phyloP scores from a whole-genome alignment of 2,888 invertebrate genomes.

The Rutpela maculata region DNA sequence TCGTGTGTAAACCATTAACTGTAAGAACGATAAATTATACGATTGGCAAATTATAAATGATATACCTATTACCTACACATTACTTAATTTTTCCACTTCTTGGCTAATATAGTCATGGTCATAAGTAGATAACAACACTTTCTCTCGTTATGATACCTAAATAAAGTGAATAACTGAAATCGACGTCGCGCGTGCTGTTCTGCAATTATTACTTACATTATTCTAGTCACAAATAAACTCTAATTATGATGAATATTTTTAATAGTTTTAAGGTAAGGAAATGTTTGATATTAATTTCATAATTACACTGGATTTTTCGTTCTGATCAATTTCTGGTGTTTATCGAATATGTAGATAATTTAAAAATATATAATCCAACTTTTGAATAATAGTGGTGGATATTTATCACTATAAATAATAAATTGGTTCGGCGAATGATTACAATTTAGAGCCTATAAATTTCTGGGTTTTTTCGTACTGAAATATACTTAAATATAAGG shows the following conservation, averaged over 20 bases:
- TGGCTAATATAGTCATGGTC: slow-evolving; percentile 39
- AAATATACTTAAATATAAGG: too few species aligned
- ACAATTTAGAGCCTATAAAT: too few species aligned
- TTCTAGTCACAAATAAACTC: slow-evolving; percentile 10
- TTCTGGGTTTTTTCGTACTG: too few species aligned
- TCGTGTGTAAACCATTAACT: neutral
- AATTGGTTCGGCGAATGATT: too few species aligned
- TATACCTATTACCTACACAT: slow-evolving; percentile 29
- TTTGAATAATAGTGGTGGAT: too few species aligned
- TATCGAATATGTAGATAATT: too few species aligned
- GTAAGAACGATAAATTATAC: too few species aligned
- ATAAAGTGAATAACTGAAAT: slow-evolving; percentile 8
- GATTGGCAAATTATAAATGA: neutral
- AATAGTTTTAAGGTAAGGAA: neutral
- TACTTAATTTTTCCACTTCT: slow-evolving; percentile 49
- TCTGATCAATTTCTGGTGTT: too few species aligned
- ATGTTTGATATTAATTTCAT: neutral
- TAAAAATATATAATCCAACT: too few species aligned
- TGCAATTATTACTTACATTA: neutral
- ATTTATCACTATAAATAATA: too few species aligned
- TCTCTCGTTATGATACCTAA: slow-evolving; percentile 27
- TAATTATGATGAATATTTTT: neutral
- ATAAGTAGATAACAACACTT: slow-evolving; percentile 38
- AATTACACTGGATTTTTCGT: too few species aligned
- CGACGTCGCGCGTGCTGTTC: slow-evolving; percentile 16